Evolutionary conservation across 2,113 vertebrate species (phyloP).

Genomic region (Merops nubicus): DNA sequence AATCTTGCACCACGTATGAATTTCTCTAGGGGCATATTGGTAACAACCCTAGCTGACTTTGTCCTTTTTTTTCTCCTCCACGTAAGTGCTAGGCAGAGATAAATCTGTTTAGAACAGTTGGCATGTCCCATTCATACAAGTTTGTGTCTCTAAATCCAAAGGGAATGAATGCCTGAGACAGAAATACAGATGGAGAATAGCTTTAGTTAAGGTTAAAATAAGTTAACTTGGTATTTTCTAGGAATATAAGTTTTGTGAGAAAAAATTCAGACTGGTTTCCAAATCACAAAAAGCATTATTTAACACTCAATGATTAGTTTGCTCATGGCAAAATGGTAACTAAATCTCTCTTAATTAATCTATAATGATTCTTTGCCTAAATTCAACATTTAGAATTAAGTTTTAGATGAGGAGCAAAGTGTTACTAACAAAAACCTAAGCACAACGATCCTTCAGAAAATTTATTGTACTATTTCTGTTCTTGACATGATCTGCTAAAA

Average conservation of each 20-base stretch:
- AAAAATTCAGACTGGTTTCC: no score
- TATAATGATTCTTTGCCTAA: slow-evolving; percentile 44
- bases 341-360: slow-evolving; percentile 46
- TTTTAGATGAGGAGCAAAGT: slow-evolving; percentile 32
- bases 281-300: background rate
- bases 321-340: slow-evolving; percentile 39
- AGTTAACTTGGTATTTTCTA: no score
- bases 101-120: no score
- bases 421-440: slow-evolving; percentile 40
- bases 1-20: background rate
- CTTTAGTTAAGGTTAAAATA: no score
- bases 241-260: no score
- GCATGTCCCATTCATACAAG: no score
- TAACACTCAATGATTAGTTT: background rate
- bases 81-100: no score
- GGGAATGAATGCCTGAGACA: no score
- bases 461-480: background rate
- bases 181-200: no score
- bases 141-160: no score
- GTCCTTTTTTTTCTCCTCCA: no score
- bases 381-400: background rate
- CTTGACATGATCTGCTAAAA: background rate
- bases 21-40: background rate
- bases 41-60: background rate
- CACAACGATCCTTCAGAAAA: slow-evolving; percentile 30